Evolutionary conservation across 1,140 invertebrate species (phyloP), one percentile per base, ranked within the genome.

Genomic region (Colletes latitarsis): DNA sequence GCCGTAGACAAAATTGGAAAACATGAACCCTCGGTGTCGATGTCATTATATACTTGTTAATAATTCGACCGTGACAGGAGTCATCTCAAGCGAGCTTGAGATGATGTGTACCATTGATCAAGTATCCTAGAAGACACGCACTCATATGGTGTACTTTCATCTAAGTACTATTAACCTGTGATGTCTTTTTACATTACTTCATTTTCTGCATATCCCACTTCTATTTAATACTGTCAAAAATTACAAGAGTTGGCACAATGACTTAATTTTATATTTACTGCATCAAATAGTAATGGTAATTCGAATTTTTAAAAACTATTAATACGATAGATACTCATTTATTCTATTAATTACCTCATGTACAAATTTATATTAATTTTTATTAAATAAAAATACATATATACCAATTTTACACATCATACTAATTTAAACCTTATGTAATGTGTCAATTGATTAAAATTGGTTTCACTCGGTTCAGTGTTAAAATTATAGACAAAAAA

Each of bases 21-120:
- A 77, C 43, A 69, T 43, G 17, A 68, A 57, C 30, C 19, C 17
- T 30, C 41, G 8, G 12, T 43, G 60, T 77, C 14, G 39, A 71
- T 66, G 80, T 76, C 82, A 83, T 84, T 82, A 77, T 79, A 73
- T 43, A 46, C 66, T 49, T 60, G 53, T 84, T 76, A 83, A 71
- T 75, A 66, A 77, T 55, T 69, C 64, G 30, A 82, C 68, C 76
- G 43, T 82, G 81, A 82, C 80, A 77, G 67, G 52, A 71, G 52
- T 64, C 58, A 46, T 70, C 74, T n/a, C 41, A 39, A 63, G 17
- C 52, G 6, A 73, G 17, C 19, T n/a, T 57, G 46, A 53, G 58
- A 52, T 72, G 71, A 67, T 78, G 63, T 73, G 60, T 12, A 64
- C 77, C 77, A 79, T 73, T 73, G 77, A 79, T 79, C 17, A 60